phyloP scores from a whole-genome alignment of 2,888 invertebrate species.

The Cerastis rubricosa region DNA sequence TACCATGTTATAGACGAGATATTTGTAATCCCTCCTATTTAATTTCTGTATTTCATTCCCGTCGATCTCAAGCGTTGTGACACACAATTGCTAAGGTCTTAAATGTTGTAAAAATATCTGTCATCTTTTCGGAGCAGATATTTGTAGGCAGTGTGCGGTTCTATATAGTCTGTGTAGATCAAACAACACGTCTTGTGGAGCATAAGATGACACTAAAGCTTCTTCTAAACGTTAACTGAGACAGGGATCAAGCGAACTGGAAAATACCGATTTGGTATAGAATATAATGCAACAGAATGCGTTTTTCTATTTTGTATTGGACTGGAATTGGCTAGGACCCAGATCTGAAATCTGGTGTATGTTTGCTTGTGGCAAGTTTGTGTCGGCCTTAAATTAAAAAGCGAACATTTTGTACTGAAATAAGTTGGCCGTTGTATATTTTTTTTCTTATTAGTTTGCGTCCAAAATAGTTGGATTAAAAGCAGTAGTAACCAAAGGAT shows the following conservation, averaged over 20 bases:
- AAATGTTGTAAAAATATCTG: slow-evolving; percentile 7
- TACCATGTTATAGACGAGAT: slow-evolving; percentile 1
- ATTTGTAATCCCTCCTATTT: slow-evolving; percentile 3
- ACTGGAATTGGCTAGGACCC: slow-evolving; percentile 7
- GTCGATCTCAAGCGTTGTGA: slow-evolving; percentile 15
- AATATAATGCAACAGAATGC: slow-evolving; percentile 34
- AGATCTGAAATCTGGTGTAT: slow-evolving; percentile 23
- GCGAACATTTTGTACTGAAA: slow-evolving; percentile 26
- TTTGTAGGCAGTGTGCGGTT: slow-evolving; percentile 9
- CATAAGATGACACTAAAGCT: slow-evolving; percentile 23
- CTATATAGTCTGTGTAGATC: slow-evolving; percentile 19
- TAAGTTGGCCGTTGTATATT: slow-evolving; percentile 57
- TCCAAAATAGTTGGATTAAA: slow-evolving; percentile 35
- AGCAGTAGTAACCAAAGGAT: slow-evolving; percentile 61
- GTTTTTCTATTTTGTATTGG: slow-evolving; percentile 19
- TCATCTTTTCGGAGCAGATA: neutral
- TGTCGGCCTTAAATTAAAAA: slow-evolving; percentile 25
- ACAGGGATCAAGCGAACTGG: slow-evolving; percentile 27
- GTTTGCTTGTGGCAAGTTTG: slow-evolving; percentile 20
- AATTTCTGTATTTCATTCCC: neutral
- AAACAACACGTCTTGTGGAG: slow-evolving; percentile 31
- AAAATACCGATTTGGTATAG: slow-evolving; percentile 38
- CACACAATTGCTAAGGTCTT: slow-evolving; percentile 3
- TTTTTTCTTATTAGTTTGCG: slow-evolving; percentile 27
- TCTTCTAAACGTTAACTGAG: slow-evolving; percentile 18